Evolutionary conservation across 2,888 invertebrate species (phyloP).

Genomic region (Aphrophora alni): DNA sequence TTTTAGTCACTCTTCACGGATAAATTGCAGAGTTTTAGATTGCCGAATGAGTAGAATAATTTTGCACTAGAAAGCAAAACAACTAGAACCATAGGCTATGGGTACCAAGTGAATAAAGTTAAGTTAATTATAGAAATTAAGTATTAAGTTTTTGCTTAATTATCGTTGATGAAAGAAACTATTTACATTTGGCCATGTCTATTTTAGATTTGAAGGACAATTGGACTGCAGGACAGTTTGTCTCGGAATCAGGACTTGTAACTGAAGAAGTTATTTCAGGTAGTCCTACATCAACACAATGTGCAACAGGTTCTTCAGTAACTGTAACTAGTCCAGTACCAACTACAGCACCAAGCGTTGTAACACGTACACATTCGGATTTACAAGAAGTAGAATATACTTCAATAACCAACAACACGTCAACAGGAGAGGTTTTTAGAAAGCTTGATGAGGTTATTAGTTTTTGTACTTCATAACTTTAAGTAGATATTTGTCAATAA

Average conservation of each 20-base stretch:
- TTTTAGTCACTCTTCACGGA: no score
- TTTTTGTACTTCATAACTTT: no score
- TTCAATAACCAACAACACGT: background rate
- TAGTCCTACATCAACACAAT: background rate
- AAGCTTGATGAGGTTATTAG: constrained; percentile 65
- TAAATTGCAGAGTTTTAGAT: no score
- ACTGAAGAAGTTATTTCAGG: background rate
- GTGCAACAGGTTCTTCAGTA: background rate
- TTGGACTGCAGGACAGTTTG: background rate
- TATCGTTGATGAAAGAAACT: no score
- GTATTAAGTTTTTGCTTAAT: no score
- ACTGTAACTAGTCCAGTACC: background rate
- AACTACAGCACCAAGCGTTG: background rate
- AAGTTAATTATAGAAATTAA: no score
- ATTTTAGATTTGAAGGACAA: background rate
- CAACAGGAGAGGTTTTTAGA: constrained; percentile 55
- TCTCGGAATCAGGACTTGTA: background rate
- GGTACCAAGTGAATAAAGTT: no score
- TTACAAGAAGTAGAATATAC: background rate
- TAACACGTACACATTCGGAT: background rate
- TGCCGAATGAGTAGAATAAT: no score
- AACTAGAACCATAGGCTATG: no score
- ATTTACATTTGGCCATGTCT: background rate
- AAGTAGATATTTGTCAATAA: background rate
- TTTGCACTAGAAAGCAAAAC: no score